Evolutionary conservation across 2,888 invertebrate species (phyloP).

Genomic region (Tetragnatha montana): DNA sequence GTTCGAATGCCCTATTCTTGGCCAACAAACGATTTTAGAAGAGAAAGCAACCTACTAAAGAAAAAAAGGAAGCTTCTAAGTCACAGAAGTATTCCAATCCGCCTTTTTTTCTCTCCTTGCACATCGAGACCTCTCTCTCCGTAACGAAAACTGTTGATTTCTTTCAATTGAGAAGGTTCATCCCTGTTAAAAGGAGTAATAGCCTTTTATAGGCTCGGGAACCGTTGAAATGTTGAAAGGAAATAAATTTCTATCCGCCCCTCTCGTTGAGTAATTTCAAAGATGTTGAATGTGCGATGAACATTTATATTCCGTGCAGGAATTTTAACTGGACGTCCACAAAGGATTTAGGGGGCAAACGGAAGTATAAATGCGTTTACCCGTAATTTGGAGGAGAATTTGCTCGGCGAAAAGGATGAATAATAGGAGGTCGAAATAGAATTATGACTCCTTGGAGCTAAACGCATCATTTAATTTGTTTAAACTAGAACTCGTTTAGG

Average conservation of each 20-base stretch:
- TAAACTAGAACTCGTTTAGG: not conserved
- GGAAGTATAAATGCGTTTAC: constrained; percentile 24
- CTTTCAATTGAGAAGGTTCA: not conserved
- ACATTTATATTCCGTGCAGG: constrained; percentile 29
- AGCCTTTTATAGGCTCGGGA: not conserved
- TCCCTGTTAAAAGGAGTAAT: constrained; percentile 19
- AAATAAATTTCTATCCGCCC: constrained; percentile 12
- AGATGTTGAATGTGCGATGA: constrained; percentile 12
- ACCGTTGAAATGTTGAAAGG: constrained; percentile 9
- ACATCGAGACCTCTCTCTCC: not conserved
- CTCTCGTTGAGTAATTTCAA: constrained; percentile 18
- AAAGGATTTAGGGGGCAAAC: constrained; percentile 13
- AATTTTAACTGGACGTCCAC: constrained; percentile 26
- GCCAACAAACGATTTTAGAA: not conserved
- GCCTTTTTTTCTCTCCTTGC: not conserved
- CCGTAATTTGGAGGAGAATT: constrained; percentile 25
- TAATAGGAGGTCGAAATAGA: constrained; percentile 2
- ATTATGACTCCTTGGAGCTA: constrained; percentile 6
- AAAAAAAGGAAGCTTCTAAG: not conserved
- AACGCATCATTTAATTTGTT: constrained; percentile 25
- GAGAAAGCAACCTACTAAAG: not conserved
- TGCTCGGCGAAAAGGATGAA: constrained; percentile 9
- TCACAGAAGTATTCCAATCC: not conserved
- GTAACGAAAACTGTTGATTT: not conserved
- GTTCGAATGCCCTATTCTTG: not conserved